Conservation (phyloP, 2,797 vertebrate genomes). For the Micrastur ruficollis region DNA sequence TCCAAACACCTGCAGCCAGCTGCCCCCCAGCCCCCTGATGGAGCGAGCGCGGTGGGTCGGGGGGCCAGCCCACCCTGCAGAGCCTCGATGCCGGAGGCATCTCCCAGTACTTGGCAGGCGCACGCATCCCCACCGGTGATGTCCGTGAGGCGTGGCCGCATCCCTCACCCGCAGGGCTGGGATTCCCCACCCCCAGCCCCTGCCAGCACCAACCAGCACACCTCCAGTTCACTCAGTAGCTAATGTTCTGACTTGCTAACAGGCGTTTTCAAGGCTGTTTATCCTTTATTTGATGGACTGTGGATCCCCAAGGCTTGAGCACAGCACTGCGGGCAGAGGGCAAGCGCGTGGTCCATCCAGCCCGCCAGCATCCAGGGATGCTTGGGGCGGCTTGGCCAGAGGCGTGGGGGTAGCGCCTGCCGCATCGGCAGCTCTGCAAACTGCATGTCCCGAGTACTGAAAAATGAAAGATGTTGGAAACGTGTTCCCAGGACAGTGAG, state of each 20-base stretch:
- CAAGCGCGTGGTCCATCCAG: not conserved
- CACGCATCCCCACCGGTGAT: accelerated
- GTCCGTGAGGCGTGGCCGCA: not conserved
- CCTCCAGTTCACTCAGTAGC: not conserved
- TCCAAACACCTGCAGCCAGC: not conserved
- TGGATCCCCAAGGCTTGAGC: not conserved
- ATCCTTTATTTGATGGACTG: not conserved
- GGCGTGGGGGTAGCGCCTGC: not conserved
- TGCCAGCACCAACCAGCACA: not conserved
- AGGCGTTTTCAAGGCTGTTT: not conserved
- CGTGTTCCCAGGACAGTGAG: not conserved
- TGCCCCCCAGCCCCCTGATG: not conserved
- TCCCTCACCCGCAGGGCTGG: not conserved
- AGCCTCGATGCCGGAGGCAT: too few species aligned
- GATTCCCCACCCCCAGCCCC: too few species aligned
- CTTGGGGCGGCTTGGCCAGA: not conserved
- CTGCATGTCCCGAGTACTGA: accelerated
- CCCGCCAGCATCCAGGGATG: not conserved
- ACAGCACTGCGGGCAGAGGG: accelerated
- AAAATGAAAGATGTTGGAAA: not conserved
- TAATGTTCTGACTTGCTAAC: accelerated
- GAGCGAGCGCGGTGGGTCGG: not conserved
- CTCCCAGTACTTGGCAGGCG: not conserved
- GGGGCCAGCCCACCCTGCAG: not conserved
- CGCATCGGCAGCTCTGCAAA: not conserved